phyloP scores from a whole-genome alignment of 2,888 invertebrate species.

The Clunio marinus region DNA sequence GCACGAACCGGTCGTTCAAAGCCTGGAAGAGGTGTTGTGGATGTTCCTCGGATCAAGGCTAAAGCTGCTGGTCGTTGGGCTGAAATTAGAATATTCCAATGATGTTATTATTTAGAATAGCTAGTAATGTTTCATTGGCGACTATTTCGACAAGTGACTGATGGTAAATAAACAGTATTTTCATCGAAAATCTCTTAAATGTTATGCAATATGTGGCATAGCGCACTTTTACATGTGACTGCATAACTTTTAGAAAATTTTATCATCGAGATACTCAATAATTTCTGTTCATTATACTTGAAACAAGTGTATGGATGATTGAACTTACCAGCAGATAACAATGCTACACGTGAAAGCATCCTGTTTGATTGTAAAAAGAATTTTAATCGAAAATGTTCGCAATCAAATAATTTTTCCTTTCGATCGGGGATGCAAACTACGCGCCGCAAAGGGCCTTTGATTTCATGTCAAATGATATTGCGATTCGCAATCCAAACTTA shows the following conservation, averaged over 20 bases:
- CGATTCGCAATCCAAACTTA: too few relatives aligned
- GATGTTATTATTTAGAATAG: neutral
- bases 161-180: neutral
- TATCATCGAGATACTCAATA: neutral
- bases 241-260: neutral
- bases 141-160: neutral
- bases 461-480: too few relatives aligned
- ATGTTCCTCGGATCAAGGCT: slow-evolving; percentile 55
- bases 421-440: too few relatives aligned
- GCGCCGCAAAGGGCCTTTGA: too few relatives aligned
- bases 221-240: neutral
- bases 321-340: slow-evolving; percentile 32
- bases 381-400: slow-evolving; percentile 8
- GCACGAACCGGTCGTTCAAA: slow-evolving; percentile 69
- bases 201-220: slow-evolving; percentile 35
- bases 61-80: slow-evolving; percentile 49
- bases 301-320: neutral
- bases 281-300: neutral
- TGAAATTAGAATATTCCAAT: slow-evolving; percentile 40
- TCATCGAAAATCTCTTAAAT: neutral
- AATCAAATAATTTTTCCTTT: neutral
- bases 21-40: slow-evolving; percentile 61
- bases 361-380: neutral
- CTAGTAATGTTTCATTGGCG: neutral
- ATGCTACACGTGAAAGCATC: slow-evolving; percentile 34